Conservation (phyloP, 2,888 invertebrate genomes). For the Megaustenia siamemsis region DNA sequence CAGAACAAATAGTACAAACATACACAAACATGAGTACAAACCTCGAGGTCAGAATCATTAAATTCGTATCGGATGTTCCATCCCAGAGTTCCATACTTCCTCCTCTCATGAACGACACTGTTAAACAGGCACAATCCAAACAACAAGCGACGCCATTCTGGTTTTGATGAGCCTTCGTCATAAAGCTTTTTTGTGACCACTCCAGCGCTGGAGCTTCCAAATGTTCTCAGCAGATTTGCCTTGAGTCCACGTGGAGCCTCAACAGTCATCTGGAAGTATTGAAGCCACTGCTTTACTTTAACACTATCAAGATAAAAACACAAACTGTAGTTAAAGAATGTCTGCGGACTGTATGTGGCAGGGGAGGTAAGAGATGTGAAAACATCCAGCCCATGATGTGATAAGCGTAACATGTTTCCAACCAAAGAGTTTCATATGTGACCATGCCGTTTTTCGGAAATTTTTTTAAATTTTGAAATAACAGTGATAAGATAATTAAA, state of each 20-base stretch:
- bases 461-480: too few species aligned
- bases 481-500: too few species aligned
- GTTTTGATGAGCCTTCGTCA: constrained; percentile 65
- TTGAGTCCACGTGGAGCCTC: constrained; percentile 79
- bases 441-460: too few species aligned
- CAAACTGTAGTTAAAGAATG: too few species aligned
- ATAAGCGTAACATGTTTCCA: too few species aligned
- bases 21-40: constrained; percentile 53
- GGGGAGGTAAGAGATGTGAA: too few species aligned
- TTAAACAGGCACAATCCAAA: constrained; percentile 80
- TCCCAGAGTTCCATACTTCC: constrained; percentile 79
- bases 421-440: too few species aligned
- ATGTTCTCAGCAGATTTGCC: constrained; percentile 77
- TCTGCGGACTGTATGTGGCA: too few species aligned
- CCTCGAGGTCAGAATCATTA: constrained; percentile 80
- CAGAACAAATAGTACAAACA: too few species aligned
- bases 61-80: constrained; percentile 80
- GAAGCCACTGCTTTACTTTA: too few species aligned
- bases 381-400: too few species aligned
- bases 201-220: constrained; percentile 76
- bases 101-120: constrained; percentile 79
- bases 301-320: too few species aligned
- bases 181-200: constrained; percentile 74
- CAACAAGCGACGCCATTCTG: constrained; percentile 75
- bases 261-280: constrained; percentile 76